Percentiles rank a stretch among this genome's conserved stretches.
Conservation (phyloP, 2,113 vertebrate species). For the Falco punctatus region DNA sequence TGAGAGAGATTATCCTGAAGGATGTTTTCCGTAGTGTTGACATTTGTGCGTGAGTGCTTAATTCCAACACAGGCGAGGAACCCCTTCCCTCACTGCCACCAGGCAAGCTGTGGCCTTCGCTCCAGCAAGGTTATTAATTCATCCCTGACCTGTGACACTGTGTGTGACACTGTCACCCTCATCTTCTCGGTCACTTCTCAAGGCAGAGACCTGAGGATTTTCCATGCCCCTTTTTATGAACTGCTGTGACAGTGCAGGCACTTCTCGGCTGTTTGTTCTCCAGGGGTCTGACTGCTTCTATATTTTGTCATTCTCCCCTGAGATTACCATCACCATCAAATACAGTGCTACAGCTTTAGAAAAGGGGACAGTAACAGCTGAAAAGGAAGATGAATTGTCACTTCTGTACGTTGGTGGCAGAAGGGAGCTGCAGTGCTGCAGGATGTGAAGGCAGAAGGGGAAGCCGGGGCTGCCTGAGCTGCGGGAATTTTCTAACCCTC, state of each 20-base stretch:
- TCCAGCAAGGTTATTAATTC: background rate
- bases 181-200: background rate
- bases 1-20: constrained; percentile 43
- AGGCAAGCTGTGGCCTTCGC: background rate
- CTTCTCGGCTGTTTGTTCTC: background rate
- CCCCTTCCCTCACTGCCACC: accelerated
- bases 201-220: background rate
- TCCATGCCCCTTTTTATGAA: background rate
- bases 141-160: background rate
- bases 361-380: background rate
- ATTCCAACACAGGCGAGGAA: background rate
- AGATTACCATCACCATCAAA: background rate
- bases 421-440: background rate
- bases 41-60: constrained; percentile 35
- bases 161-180: background rate
- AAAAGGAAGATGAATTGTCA: background rate
- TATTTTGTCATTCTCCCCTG: background rate
- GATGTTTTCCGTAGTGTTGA: constrained; percentile 5
- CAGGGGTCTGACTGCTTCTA: background rate
- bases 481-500: background rate
- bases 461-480: background rate
- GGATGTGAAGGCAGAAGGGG: background rate
- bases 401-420: background rate
- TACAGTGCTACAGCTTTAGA: background rate
- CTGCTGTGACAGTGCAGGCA: background rate